A percentile compares a stretch with the other conserved stretches of the same genome.
Conservation (phyloP, 1,140 invertebrate genomes). For the Thaumatotibia leucotreta region DNA sequence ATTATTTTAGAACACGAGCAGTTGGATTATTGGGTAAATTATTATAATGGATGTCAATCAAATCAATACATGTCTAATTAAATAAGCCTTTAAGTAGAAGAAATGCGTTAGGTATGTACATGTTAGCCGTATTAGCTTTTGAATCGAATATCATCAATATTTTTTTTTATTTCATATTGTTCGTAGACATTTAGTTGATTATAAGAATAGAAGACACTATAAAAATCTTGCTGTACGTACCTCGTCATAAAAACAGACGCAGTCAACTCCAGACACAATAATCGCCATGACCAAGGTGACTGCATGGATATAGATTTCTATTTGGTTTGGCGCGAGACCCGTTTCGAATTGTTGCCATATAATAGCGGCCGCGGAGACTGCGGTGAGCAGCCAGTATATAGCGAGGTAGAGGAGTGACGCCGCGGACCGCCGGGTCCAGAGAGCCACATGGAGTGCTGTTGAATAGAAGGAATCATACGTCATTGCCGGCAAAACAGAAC, state of each 20-base stretch:
- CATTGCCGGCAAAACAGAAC: too few relatives aligned
- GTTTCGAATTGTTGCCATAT: slow-evolving; percentile 36
- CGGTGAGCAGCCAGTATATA: slow-evolving; percentile 54
- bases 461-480: neutral
- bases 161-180: too few relatives aligned
- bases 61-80: too few relatives aligned
- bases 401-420: slow-evolving; percentile 56
- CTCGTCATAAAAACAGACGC: slow-evolving; percentile 64
- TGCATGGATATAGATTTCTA: slow-evolving; percentile 52
- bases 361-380: slow-evolving; percentile 39
- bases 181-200: too few relatives aligned
- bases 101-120: too few relatives aligned
- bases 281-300: slow-evolving; percentile 36
- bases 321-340: slow-evolving; percentile 21
- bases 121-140: too few relatives aligned
- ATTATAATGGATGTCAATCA: too few relatives aligned
- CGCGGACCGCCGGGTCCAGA: slow-evolving; percentile 51
- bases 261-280: slow-evolving; percentile 50
- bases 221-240: slow-evolving; percentile 26
- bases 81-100: too few relatives aligned
- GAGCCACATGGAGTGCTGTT: slow-evolving; percentile 47
- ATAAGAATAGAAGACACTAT: neutral
- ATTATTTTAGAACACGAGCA: too few relatives aligned
- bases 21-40: too few relatives aligned
- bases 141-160: too few relatives aligned